A percentile compares a stretch with the other conserved stretches of the same genome.
Evolutionary conservation across 2,888 invertebrate species (phyloP).

Genomic region (Troides oblongomaculatus): DNA sequence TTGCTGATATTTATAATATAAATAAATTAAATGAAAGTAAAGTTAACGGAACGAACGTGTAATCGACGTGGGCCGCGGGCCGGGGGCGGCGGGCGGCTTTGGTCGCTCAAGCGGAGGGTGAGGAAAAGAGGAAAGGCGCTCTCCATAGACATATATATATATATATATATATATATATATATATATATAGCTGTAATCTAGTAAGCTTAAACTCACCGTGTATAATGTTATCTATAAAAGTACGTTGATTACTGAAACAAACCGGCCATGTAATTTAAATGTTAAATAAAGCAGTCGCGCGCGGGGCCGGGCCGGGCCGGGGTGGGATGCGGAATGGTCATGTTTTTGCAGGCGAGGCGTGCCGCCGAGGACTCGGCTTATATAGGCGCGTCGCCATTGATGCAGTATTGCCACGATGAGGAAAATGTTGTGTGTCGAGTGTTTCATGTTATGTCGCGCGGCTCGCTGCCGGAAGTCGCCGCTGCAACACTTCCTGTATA

Average conservation of each 20-base stretch:
- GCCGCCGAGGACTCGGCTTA: too few species aligned
- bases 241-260: slow-evolving; percentile 54
- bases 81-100: neutral
- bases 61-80: neutral
- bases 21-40: neutral
- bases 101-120: too few species aligned
- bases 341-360: neutral
- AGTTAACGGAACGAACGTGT: neutral
- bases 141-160: neutral
- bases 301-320: neutral
- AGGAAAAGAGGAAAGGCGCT: neutral
- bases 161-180: slow-evolving; percentile 36
- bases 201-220: slow-evolving; percentile 40
- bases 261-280: slow-evolving; percentile 67
- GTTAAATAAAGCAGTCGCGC: slow-evolving; percentile 23
- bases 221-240: slow-evolving; percentile 36
- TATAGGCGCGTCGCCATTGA: too few species aligned
- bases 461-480: neutral
- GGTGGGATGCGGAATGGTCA: neutral
- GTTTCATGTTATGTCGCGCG: neutral
- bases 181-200: slow-evolving; percentile 67
- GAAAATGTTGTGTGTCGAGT: too few species aligned
- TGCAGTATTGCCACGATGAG: too few species aligned
- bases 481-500: neutral
- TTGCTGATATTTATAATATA: too few species aligned